Conservation (phyloP, 2,113 vertebrate species). For the Bambusicola thoracicus region DNA sequence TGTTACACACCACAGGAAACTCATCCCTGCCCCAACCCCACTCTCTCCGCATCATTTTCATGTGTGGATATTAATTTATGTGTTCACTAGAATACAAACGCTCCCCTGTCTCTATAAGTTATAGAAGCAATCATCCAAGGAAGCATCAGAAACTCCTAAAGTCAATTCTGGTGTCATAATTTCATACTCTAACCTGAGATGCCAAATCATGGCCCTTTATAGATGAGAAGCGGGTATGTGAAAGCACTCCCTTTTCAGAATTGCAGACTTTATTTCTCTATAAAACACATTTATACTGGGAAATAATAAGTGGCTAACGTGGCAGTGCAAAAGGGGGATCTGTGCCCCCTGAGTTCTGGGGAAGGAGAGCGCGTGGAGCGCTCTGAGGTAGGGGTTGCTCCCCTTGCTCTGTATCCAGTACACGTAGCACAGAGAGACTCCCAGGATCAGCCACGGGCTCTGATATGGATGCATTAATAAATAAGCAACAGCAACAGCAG, state of each 20-base stretch:
- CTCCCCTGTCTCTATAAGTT: slow-evolving; percentile 82
- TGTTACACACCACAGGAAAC: slow-evolving; percentile 30
- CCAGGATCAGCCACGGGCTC: slow-evolving; percentile 13
- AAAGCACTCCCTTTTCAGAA: slow-evolving; percentile 77
- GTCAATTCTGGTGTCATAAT: slow-evolving; percentile 84
- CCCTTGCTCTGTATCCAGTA: slow-evolving; percentile 5
- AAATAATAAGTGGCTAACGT: slow-evolving; percentile 74
- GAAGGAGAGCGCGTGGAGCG: background rate
- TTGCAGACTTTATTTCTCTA: slow-evolving; percentile 79
- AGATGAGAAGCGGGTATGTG: slow-evolving; percentile 74
- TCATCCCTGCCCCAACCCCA: slow-evolving; percentile 44
- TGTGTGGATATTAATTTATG: slow-evolving; percentile 83
- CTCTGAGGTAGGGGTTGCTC: background rate
- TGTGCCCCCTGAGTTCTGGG: background rate
- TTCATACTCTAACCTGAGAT: slow-evolving; percentile 79
- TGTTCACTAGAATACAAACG: slow-evolving; percentile 80
- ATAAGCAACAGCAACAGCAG: slow-evolving; percentile 68
- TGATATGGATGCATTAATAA: slow-evolving; percentile 63
- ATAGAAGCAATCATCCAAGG: slow-evolving; percentile 84
- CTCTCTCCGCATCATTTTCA: slow-evolving; percentile 69
- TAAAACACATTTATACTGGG: slow-evolving; percentile 80
- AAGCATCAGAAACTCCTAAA: slow-evolving; percentile 81
- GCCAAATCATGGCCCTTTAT: slow-evolving; percentile 79
- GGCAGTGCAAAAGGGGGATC: slow-evolving; percentile 30
- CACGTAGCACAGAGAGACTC: slow-evolving; percentile 30